Evolutionary conservation across 2,888 invertebrate species (phyloP).

Genomic region (Anorthoa munda): DNA sequence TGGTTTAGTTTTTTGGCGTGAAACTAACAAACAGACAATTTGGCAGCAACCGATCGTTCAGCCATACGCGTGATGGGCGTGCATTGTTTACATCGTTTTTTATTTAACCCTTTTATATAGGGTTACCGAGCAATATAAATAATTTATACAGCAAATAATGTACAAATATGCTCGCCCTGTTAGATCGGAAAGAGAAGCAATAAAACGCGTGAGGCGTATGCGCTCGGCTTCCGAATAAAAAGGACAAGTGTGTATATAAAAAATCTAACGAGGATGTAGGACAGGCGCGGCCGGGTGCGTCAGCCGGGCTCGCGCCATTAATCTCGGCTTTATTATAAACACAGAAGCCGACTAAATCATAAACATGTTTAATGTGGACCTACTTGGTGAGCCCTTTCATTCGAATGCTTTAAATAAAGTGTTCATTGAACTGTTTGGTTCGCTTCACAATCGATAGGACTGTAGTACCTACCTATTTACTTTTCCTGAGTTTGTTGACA

Average conservation of each 20-base stretch:
- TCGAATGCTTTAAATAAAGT: constrained; percentile 75
- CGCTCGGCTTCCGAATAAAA: constrained; percentile 83
- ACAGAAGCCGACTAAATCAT: constrained; percentile 85
- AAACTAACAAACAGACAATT: too few relatives aligned
- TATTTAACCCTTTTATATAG: constrained; percentile 46
- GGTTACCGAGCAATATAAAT: constrained; percentile 63
- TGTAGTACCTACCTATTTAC: constrained; percentile 21
- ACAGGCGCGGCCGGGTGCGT: constrained; percentile 72
- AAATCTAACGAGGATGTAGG: constrained; percentile 83
- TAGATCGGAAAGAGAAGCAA: constrained; percentile 80
- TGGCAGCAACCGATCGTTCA: constrained; percentile 36
- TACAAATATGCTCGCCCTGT: constrained; percentile 71
- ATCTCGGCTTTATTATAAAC: constrained; percentile 89
- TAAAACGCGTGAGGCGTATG: constrained; percentile 82
- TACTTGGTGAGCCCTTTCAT: constrained; percentile 73
- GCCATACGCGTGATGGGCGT: neutral
- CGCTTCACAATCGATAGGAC: constrained; percentile 34
- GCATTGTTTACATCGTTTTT: constrained; percentile 42
- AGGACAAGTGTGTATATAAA: constrained; percentile 80
- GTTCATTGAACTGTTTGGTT: constrained; percentile 68
- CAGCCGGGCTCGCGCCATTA: constrained; percentile 80
- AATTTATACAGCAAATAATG: constrained; percentile 71
- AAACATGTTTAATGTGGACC: constrained; percentile 81
- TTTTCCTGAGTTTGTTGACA: constrained; percentile 41
- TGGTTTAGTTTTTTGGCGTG: too few relatives aligned